Conservation (phyloP, 2,888 invertebrate genomes). For the Lithodes maja region DNA sequence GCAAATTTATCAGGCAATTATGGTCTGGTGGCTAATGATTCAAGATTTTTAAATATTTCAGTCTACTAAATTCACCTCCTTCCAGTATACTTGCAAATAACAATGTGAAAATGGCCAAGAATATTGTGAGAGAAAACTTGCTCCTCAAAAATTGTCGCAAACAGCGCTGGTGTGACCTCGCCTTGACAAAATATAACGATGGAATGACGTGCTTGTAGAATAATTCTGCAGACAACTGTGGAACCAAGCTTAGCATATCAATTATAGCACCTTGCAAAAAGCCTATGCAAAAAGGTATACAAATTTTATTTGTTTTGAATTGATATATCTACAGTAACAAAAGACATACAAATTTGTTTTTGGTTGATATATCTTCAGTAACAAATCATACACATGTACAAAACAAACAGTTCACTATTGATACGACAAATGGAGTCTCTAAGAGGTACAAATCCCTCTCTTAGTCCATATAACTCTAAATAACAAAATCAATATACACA, state of each 20-base stretch:
- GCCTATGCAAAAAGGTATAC: conserved; percentile 33
- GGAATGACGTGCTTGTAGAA: conserved; percentile 40
- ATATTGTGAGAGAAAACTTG: no score
- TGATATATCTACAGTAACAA: no score
- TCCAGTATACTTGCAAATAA: no score
- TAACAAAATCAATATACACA: conserved; percentile 15
- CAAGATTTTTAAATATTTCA: no score
- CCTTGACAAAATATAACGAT: conserved; percentile 7
- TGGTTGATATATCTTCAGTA: neutral
- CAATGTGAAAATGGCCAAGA: no score
- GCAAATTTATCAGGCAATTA: no score
- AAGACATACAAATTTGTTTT: neutral
- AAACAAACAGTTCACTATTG: conserved; percentile 1
- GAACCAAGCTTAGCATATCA: conserved; percentile 46
- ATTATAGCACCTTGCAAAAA: conserved; percentile 55
- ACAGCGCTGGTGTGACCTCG: neutral
- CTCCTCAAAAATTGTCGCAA: neutral
- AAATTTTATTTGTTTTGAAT: neutral
- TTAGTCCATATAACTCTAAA: neutral
- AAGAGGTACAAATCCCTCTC: neutral
- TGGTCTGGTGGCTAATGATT: no score
- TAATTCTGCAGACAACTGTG: conserved; percentile 26
- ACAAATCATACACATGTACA: conserved; percentile 33
- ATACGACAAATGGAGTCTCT: neutral
- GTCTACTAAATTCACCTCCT: no score